Base-by-base conservation (phyloP, 2,888 invertebrate species). In the Microctonus hyperodae region DNA sequence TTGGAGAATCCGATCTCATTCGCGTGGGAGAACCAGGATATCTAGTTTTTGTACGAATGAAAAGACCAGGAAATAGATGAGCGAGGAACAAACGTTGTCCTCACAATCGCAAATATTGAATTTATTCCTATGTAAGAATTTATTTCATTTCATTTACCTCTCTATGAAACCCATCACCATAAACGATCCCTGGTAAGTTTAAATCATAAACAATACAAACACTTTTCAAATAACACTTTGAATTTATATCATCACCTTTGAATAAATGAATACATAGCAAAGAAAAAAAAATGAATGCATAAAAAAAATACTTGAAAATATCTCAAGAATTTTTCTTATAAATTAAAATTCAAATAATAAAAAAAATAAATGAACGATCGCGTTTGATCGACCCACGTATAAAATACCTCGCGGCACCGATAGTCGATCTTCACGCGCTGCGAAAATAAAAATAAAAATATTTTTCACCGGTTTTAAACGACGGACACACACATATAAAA, bases 11-110 rank as follows among this genome's bases (percentile, higher is more conserved):
- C 68, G 69, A 72, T 72, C 69, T 69, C 61, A 69, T 71, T 71
- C 57, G 70, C 72, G 72, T 72, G 72, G 72, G 71, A 65, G 72
- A 71, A 71, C 72, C 71, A 72, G 72, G 72, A 71, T 71, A 72
- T 72, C 70, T 70, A 61, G 66, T 71, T 67, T 60, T 67, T 64
- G 48, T 60, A 23, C 61, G 50, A 23, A n/a, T n/a, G 55, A 66
- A 61, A 60, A 56, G 48, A 66, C 48, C 61, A 66, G 65, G 65
- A 66, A 66, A 61, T 66, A 31, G 44, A 22, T 44, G 44, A 56
- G 48, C 37, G 48, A 25, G 31, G 6, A 33, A 16, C 9, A 13
- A n/a, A 44, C 44, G 44, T 59, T 35, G 59, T 33, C 44, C 44
- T 44, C 44, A n/a, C 44, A 44, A 44, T 44, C 20, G 44, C 44